These are phyloP conservation scores for Selene dorsalis DNA, from an alignment of 2,797 vertebrate species.

Conservation along the genomic window DNA sequence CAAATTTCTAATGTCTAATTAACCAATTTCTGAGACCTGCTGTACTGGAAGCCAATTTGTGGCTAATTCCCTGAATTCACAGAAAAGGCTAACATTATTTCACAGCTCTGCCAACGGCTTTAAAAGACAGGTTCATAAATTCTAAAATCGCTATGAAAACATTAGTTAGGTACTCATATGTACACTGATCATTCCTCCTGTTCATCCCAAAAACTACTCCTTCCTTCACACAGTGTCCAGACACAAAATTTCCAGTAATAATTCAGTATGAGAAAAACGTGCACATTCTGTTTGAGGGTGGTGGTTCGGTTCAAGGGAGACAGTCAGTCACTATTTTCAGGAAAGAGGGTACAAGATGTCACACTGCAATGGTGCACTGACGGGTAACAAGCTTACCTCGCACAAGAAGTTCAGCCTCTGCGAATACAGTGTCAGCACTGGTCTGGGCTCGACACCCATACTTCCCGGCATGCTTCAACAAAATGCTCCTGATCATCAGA, in stretches of 20 bases:
- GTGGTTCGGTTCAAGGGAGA: neutral
- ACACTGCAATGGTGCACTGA: constrained; percentile 25
- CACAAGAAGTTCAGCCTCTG: constrained; percentile 94
- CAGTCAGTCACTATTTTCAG: constrained; percentile 11
- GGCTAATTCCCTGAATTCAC: constrained; percentile 29
- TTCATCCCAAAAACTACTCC: neutral
- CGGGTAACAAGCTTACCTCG: constrained; percentile 88
- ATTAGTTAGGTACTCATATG: neutral
- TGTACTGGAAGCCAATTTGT: constrained; percentile 17
- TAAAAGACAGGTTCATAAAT: neutral
- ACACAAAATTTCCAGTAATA: constrained; percentile 14
- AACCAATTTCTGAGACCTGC: constrained; percentile 26
- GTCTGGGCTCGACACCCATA: constrained; percentile 96
- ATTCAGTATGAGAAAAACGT: constrained; percentile 15
- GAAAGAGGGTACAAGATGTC: constrained; percentile 10
- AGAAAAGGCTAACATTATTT: constrained; percentile 14
- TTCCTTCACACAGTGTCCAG: neutral
- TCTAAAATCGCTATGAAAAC: neutral
- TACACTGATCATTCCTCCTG: neutral
- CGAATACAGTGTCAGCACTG: constrained; percentile 90
- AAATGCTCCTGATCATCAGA: constrained; percentile 98
- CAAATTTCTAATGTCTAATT: constrained; percentile 43
- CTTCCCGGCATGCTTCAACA: constrained; percentile 95
- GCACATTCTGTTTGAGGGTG: constrained; percentile 16
- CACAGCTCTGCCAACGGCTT: constrained; percentile 5